phyloP scores from a whole-genome alignment of 2,888 invertebrate species.

The Sisyra nigra region DNA sequence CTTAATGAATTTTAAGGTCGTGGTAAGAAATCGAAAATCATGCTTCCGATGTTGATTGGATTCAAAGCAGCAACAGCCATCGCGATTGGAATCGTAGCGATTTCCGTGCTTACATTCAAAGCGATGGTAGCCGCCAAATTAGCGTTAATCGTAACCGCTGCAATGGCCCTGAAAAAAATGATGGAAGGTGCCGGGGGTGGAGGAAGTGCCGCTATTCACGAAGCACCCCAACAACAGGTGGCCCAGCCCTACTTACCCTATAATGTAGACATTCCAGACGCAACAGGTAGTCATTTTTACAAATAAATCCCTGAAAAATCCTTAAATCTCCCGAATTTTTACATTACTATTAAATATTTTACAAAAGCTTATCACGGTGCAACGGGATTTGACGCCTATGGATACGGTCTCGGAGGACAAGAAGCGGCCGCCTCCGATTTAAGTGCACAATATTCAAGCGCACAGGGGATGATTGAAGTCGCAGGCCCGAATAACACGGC shows the following conservation, averaged over 20 bases:
- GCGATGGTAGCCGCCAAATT: slow-evolving; percentile 52
- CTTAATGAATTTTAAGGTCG: slow-evolving; percentile 33
- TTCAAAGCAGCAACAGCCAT: slow-evolving; percentile 49
- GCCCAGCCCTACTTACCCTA: slow-evolving; percentile 37
- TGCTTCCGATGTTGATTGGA: slow-evolving; percentile 49
- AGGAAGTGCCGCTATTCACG: slow-evolving; percentile 14
- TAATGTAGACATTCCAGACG: slow-evolving; percentile 36
- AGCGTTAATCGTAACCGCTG: slow-evolving; percentile 44
- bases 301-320: neutral
- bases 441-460: slow-evolving; percentile 3
- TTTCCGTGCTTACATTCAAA: slow-evolving; percentile 46
- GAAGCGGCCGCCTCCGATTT: slow-evolving; percentile 9
- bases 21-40: slow-evolving; percentile 42
- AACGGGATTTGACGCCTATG: slow-evolving; percentile 2
- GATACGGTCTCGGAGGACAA: slow-evolving; percentile 7
- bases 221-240: slow-evolving; percentile 21
- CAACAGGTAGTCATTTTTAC: slow-evolving; percentile 20
- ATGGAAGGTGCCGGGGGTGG: slow-evolving; percentile 31
- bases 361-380: neutral
- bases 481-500: slow-evolving; percentile 1
- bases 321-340: neutral
- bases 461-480: neutral
- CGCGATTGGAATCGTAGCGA: slow-evolving; percentile 40
- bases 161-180: slow-evolving; percentile 41
- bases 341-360: neutral